phyloP scores from a whole-genome alignment of 1,140 invertebrate species.

The Lordiphosa collinella region DNA sequence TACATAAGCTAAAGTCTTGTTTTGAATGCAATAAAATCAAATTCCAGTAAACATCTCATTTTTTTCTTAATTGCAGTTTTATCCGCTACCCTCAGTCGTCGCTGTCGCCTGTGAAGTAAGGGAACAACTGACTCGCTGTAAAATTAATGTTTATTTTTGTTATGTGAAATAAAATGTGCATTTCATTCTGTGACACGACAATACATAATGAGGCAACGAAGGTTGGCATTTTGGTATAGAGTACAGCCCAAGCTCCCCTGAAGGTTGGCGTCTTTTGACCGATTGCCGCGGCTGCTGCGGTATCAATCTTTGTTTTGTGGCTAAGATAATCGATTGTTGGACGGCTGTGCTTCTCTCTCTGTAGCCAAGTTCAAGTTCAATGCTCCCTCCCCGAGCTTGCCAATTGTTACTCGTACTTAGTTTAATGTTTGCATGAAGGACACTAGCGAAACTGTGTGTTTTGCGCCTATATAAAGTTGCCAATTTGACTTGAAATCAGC shows the following conservation, averaged over 20 bases:
- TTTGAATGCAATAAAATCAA: background rate
- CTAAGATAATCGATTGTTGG: slow-evolving; percentile 20
- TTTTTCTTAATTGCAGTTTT: slow-evolving; percentile 8
- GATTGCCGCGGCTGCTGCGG: too few relatives aligned
- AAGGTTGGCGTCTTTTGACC: background rate
- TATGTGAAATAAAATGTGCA: slow-evolving; percentile 46
- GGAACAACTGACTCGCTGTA: background rate
- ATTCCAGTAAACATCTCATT: background rate
- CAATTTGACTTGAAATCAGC: slow-evolving; percentile 16
- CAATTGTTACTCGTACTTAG: too few relatives aligned
- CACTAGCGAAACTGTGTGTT: slow-evolving; percentile 26
- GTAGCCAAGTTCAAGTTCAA: slow-evolving; percentile 14
- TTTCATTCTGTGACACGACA: slow-evolving; percentile 36
- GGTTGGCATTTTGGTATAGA: slow-evolving; percentile 1
- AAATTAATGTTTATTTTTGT: slow-evolving; percentile 1
- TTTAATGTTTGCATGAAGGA: slow-evolving; percentile 53
- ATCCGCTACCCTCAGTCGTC: slow-evolving; percentile 6
- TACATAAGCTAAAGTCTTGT: background rate
- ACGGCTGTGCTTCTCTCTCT: background rate
- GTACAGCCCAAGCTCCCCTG: background rate
- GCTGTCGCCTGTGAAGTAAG: slow-evolving; percentile 36
- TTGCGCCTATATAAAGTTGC: slow-evolving; percentile 50
- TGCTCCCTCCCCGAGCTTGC: too few relatives aligned
- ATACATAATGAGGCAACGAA: too few relatives aligned
- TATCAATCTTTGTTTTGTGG: slow-evolving; percentile 5